Evolutionary conservation across 2,113 vertebrate species (phyloP).

Genomic region (Capra hircus): DNA sequence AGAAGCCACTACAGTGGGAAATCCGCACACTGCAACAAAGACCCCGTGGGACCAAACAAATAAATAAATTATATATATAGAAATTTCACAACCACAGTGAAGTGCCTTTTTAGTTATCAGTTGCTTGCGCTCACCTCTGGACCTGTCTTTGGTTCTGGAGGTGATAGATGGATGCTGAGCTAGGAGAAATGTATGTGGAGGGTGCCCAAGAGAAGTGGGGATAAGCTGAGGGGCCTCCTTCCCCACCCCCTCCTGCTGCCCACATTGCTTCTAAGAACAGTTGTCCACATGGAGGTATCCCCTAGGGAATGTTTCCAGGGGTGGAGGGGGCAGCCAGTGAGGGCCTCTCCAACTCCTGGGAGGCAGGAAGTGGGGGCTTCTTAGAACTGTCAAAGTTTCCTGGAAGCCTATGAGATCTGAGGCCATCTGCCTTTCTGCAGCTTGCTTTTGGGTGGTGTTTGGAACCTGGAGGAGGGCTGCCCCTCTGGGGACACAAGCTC

Average conservation of each 20-base stretch:
- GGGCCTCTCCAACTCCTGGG: background rate
- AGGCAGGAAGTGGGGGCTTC: conserved; percentile 71
- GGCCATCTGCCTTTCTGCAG: conserved; percentile 45
- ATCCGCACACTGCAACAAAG: background rate
- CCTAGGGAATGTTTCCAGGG: background rate
- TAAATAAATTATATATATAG: background rate
- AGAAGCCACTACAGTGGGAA: background rate
- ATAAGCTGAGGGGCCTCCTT: background rate
- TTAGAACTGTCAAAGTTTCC: conserved; percentile 64
- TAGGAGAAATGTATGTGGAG: background rate
- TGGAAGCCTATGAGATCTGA: conserved; percentile 48
- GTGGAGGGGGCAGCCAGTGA: background rate
- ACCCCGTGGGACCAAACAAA: background rate
- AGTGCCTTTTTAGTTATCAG: background rate
- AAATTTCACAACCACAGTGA: background rate
- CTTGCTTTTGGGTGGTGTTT: background rate
- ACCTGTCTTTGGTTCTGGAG: background rate
- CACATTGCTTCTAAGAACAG: background rate
- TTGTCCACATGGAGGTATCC: background rate
- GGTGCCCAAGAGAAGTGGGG: background rate
- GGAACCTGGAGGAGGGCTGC: background rate
- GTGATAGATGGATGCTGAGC: background rate
- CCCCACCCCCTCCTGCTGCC: background rate
- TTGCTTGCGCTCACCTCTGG: background rate
- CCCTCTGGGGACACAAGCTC: background rate